Percentiles rank a stretch among this genome's conserved stretches.
Evolutionary conservation across 2,888 invertebrate genomes (phyloP).

Genomic region (Leptinotarsa rubiginosa): DNA sequence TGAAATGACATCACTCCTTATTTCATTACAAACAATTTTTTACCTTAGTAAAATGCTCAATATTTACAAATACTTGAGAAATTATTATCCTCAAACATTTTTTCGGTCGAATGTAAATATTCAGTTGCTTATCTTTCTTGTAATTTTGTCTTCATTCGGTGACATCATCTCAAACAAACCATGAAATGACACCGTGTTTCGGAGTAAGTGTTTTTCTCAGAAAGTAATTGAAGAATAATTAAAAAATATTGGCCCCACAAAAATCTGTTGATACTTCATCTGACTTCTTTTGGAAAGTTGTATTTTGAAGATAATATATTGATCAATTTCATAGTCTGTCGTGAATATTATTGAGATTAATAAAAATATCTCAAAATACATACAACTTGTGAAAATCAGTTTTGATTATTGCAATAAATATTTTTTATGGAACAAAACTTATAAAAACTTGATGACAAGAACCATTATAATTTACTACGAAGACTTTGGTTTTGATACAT

Average conservation of each 20-base stretch:
- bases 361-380: too few relatives aligned
- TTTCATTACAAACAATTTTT: neutral
- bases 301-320: too few relatives aligned
- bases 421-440: too few relatives aligned
- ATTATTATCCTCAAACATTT: constrained; percentile 3
- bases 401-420: too few relatives aligned
- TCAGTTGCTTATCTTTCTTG: constrained; percentile 14
- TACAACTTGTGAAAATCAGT: too few relatives aligned
- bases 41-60: neutral
- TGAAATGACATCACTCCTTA: neutral
- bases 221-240: neutral
- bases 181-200: neutral
- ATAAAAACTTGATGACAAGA: too few relatives aligned
- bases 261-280: neutral
- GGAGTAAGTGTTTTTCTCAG: constrained; percentile 7
- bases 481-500: too few relatives aligned
- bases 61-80: constrained; percentile 19
- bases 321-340: too few relatives aligned
- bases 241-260: neutral
- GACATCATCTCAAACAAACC: constrained; percentile 12
- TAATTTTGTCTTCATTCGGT: neutral
- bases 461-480: too few relatives aligned
- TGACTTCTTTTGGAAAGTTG: too few relatives aligned
- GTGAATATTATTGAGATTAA: too few relatives aligned
- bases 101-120: constrained; percentile 1